Evolutionary conservation across 2,888 invertebrate genomes (phyloP).

Genomic region (Tetragonisca angustula): DNA sequence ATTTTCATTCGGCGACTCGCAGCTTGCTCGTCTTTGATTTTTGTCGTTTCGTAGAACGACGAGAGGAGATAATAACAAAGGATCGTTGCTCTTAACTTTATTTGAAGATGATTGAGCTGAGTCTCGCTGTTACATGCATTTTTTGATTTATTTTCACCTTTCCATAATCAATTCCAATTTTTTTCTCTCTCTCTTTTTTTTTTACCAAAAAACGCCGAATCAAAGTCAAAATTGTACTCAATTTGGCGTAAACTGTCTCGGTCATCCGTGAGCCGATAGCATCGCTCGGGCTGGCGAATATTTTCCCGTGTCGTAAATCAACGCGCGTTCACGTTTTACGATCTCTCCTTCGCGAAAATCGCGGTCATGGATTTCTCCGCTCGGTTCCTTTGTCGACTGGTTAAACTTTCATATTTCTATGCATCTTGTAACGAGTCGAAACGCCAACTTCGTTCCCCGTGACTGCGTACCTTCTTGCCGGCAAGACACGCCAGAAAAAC

Average conservation of each 20-base stretch:
- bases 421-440: constrained; percentile 60
- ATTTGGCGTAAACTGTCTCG: not conserved
- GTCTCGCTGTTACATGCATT: no score
- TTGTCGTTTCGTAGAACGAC: not conserved
- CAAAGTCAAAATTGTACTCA: not conserved
- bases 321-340: constrained; percentile 39
- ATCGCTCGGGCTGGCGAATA: not conserved
- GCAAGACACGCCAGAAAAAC: constrained; percentile 21
- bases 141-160: not conserved
- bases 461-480: constrained; percentile 30
- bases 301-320: constrained; percentile 41
- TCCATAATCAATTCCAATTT: not conserved
- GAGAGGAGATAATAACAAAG: not conserved
- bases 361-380: not conserved
- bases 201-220: not conserved
- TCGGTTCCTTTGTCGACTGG: constrained; percentile 31
- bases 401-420: constrained; percentile 63
- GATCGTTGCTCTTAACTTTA: no score
- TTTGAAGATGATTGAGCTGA: no score
- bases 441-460: constrained; percentile 34
- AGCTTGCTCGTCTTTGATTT: not conserved
- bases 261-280: not conserved
- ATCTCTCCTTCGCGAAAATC: constrained; percentile 19
- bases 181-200: not conserved
- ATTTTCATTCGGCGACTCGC: constrained; percentile 28